Evolutionary conservation across 2,888 invertebrate species (phyloP), one percentile per base, ranked within the genome.

Genomic region (Neoscelio sp.): DNA sequence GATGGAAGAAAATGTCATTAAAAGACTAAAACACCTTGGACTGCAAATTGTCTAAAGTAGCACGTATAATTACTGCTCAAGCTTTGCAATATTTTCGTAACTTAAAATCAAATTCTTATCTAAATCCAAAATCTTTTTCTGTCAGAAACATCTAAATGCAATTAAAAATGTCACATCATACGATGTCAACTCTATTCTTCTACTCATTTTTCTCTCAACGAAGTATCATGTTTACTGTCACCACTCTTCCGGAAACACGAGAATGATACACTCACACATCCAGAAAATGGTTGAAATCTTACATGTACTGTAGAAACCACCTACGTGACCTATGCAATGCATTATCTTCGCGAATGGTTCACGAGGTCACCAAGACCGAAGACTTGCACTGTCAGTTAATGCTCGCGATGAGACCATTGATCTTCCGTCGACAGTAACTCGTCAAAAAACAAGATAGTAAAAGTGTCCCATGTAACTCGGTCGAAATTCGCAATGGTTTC

Each of bases 321-420:
- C 52, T 65, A 54, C 42, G 28, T 80, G 78, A 80, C 70, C 70
- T 78, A 78, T 62, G 62, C 67, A 56, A 30, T 60, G 65, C 74
- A 65, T 80, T 74, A 77, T 80, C 77, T 62, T 56, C 15, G 50
- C 33, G 74, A 75, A 50, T 74, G 64, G 78, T 75, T 80, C 80
- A 80, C 54, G 74, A 64, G 80, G 80, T 80, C 77, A 80, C 15
- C 26, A 62, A 56, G 78, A 28, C 52, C 12, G 44, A 50, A 70
- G 77, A 74, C 40, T 74, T 52, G 65, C 58, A 54, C 46, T 38
- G 68, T 74, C 73, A 74, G 77, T 78, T 54, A 46, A 38, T 50
- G 58, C 18, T 54, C 71, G 52, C n/a, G 64, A 71, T 74, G 67
- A 68, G 56, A 75, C 70, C 64, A 71, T 62, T 75, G 52, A 71